These are phyloP conservation scores for Drosophila ohnishii DNA, from an alignment of 1,140 invertebrate species.

Conservation along the genomic window DNA sequence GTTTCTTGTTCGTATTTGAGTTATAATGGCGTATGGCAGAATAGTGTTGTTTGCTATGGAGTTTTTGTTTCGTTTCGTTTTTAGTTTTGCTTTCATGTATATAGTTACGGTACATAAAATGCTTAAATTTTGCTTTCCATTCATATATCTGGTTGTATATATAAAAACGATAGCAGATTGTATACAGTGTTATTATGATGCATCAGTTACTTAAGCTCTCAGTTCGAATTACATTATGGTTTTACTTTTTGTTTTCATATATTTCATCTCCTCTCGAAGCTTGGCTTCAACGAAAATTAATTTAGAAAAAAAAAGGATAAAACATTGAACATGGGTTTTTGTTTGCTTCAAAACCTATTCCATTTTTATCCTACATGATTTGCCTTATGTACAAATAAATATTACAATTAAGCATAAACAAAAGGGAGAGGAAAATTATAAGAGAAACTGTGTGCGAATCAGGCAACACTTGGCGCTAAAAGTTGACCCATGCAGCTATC, in stretches of 20 bases:
- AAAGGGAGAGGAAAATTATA: conserved; percentile 14
- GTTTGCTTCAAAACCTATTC: conserved; percentile 1
- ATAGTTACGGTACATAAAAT: conserved; percentile 49
- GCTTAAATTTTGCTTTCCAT: conserved; percentile 12
- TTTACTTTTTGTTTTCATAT: neutral
- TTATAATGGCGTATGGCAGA: conserved; percentile 57
- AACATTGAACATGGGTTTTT: conserved; percentile 29
- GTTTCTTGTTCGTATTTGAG: conserved; percentile 69
- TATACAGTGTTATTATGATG: conserved; percentile 55
- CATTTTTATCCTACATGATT: conserved; percentile 28
- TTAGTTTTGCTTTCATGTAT: conserved; percentile 23
- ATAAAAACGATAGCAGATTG: conserved; percentile 46
- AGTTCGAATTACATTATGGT: conserved; percentile 48
- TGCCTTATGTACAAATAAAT: conserved; percentile 38
- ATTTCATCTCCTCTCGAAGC: conserved; percentile 42
- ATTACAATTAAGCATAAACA: conserved; percentile 36
- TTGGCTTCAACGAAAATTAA: conserved; percentile 71
- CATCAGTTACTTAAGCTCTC: conserved; percentile 67
- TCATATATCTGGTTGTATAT: conserved; percentile 14
- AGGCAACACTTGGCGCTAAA: conserved; percentile 47
- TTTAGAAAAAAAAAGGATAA: conserved; percentile 46
- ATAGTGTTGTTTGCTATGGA: conserved; percentile 34
- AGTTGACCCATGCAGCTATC: conserved; percentile 13
- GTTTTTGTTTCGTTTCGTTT: conserved; percentile 13
- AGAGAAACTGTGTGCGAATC: conserved; percentile 15